Conservation (phyloP, 2,888 invertebrate species). For the Sicus ferrugineus region DNA sequence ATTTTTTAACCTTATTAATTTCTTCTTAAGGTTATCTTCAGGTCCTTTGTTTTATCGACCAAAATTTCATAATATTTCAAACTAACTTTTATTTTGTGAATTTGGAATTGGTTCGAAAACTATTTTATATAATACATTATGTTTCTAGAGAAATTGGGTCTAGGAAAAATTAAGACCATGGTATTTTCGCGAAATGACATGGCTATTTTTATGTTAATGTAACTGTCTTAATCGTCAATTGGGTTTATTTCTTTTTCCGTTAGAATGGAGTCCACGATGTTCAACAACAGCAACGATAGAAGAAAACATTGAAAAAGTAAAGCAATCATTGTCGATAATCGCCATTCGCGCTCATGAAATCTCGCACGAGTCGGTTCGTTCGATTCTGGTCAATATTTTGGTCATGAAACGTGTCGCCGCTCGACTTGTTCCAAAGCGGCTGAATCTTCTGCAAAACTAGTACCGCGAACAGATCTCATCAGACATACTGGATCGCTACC, state of each 20-base stretch:
- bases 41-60: conserved; percentile 27
- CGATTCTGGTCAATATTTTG: too few species aligned
- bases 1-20: conserved; percentile 20
- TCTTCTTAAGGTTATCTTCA: conserved; percentile 32
- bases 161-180: conserved; percentile 33
- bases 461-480: too few species aligned
- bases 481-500: too few species aligned
- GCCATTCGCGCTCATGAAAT: too few species aligned
- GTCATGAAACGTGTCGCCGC: too few species aligned
- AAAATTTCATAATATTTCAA: conserved; percentile 25
- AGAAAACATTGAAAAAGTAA: too few species aligned
- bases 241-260: conserved; percentile 34
- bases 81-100: conserved; percentile 19
- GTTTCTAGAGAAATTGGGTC: conserved; percentile 25
- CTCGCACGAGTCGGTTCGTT: too few species aligned
- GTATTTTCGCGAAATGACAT: conserved; percentile 34
- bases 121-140: conserved; percentile 26
- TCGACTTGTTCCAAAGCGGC: too few species aligned
- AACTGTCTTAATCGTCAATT: conserved; percentile 37
- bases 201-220: conserved; percentile 35
- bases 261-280: too few species aligned
- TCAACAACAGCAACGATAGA: too few species aligned
- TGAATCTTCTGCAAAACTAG: too few species aligned
- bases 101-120: conserved; percentile 26
- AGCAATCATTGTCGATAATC: too few species aligned